phyloP scores from a whole-genome alignment of 2,888 invertebrate species.

The Erpobdella octoculata region DNA sequence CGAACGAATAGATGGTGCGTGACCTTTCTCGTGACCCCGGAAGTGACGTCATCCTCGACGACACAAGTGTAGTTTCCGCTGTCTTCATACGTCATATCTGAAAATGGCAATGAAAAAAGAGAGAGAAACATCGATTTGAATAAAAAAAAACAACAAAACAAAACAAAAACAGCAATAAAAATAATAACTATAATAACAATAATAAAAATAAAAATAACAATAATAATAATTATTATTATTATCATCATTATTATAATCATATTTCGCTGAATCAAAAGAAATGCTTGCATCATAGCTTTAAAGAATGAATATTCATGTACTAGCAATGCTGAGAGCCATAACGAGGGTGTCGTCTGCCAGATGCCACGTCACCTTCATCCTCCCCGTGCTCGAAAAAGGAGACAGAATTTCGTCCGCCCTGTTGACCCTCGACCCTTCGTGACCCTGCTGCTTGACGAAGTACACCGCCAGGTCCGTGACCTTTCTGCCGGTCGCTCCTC shows the following conservation, averaged over 20 bases:
- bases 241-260: background rate
- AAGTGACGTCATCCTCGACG: background rate
- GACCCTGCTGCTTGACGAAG: conserved; percentile 10
- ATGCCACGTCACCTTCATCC: conserved; percentile 5
- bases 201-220: background rate
- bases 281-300: too few relatives aligned
- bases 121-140: too few relatives aligned
- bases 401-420: conserved; percentile 5
- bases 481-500: background rate
- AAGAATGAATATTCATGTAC: too few relatives aligned
- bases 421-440: background rate
- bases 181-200: too few relatives aligned
- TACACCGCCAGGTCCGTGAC: background rate
- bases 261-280: background rate
- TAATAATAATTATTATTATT: background rate
- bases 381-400: background rate
- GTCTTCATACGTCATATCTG: conserved; percentile 14
- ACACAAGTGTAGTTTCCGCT: conserved; percentile 19
- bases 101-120: background rate
- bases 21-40: background rate
- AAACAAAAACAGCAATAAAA: too few relatives aligned
- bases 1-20: conserved; percentile 12
- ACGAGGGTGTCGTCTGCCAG: background rate
- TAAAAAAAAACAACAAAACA: too few relatives aligned
- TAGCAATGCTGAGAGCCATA: conserved; percentile 3